Evolutionary conservation across 2,888 invertebrate genomes (phyloP), one percentile per base, ranked within the genome.

Genomic region (Meta bourneti): DNA sequence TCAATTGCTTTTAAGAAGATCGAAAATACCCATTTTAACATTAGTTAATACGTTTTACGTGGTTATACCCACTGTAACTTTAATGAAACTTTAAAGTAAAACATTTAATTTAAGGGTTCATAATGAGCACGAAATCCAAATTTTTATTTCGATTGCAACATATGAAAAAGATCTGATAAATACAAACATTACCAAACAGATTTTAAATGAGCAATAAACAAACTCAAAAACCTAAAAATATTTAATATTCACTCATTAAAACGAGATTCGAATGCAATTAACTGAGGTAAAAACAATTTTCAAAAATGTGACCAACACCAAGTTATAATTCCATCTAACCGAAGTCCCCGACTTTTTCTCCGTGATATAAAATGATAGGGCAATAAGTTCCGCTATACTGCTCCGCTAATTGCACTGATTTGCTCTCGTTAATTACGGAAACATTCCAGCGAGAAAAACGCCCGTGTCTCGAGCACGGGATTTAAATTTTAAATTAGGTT

Each of bases 181-280:
- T 13, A 69, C 19, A 34, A 13, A n/a, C 19, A 20, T n/a, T 74
- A 74, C 11, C 20, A n/a, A 9, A 4, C 9, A 74, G 7, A 7
- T 20, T 74, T 19, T 19, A 20, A 19, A 19, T 7, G 72, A 19
- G 52, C 49, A 8, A 11, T 20, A 49, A 19, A 20, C 13, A 49
- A n/a, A 79, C 34, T 34, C 52, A 79, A 54, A 79, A 79, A 79
- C 79, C 54, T 79, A 79, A 34, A 34, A 34, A 34, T 34, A 79
- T 79, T 79, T 79, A 79, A 7, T 20, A 20, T 6, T 52, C 54
- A 19, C 34, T 79, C 54, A 20, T 20, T 6, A 79, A 79, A 20
- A 54, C 52, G 9, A 20, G 52, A 6, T 7, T 71, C 71, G 1
- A 16, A 71, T 7, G 71, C 8, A 0, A 2, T 71, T 9, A 16